Evolutionary conservation across 1,140 invertebrate species (phyloP).

Genomic region (Drosophila bipectinata): DNA sequence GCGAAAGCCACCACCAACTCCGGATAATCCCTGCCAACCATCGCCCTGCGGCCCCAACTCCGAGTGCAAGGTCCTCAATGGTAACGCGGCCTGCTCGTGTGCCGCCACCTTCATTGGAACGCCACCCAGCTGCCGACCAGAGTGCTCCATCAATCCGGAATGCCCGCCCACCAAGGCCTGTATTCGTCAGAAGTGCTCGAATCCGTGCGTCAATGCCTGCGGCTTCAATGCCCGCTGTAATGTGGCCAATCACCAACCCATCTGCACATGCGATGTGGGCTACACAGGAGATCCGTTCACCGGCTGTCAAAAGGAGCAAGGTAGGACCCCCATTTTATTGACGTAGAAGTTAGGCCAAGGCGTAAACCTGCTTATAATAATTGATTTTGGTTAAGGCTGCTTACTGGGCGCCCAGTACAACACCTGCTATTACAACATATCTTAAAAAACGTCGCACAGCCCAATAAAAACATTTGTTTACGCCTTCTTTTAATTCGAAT

Average conservation of each 20-base stretch:
- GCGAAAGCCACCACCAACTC: constrained; percentile 78
- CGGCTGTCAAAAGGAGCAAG: constrained; percentile 87
- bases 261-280: constrained; percentile 88
- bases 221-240: constrained; percentile 89
- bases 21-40: constrained; percentile 86
- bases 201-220: constrained; percentile 89
- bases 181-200: constrained; percentile 87
- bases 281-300: constrained; percentile 92
- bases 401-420: constrained; percentile 38
- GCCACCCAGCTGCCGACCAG: constrained; percentile 88
- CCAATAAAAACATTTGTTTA: constrained; percentile 34
- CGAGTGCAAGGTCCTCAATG: constrained; percentile 87
- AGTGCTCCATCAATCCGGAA: constrained; percentile 88
- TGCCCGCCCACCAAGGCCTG: constrained; percentile 88
- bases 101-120: constrained; percentile 87
- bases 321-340: constrained; percentile 84
- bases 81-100: constrained; percentile 89
- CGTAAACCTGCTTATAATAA: constrained; percentile 58
- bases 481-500: constrained; percentile 51
- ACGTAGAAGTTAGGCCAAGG: constrained; percentile 54
- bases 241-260: constrained; percentile 88
- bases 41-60: constrained; percentile 91
- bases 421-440: constrained; percentile 26
- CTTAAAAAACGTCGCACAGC: constrained; percentile 24
- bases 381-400: constrained; percentile 46